phyloP scores from a whole-genome alignment of 2,113 vertebrate genomes.

The Gadus chalcogrammus region DNA sequence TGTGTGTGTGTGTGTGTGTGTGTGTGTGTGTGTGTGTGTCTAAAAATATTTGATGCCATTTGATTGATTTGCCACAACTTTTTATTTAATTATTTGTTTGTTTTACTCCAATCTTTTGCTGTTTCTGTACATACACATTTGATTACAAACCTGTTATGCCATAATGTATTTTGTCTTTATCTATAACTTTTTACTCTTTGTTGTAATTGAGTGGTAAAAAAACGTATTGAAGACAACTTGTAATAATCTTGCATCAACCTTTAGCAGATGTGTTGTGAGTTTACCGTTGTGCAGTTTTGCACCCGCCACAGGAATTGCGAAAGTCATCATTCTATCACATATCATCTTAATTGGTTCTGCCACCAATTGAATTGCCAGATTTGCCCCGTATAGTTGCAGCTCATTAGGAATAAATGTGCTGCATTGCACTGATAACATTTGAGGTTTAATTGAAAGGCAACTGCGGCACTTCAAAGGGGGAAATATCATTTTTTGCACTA shows the following conservation, averaged over 20 bases:
- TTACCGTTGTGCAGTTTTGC: constrained; percentile 14
- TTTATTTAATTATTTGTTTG: too few relatives aligned
- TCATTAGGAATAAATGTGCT: constrained; percentile 40
- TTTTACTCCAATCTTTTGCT: too few relatives aligned
- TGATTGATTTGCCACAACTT: too few relatives aligned
- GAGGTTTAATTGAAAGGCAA: constrained; percentile 44
- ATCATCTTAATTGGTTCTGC: constrained; percentile 29
- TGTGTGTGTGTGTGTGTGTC: too few relatives aligned
- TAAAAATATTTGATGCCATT: too few relatives aligned
- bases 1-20: too few relatives aligned
- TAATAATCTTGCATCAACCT: neutral
- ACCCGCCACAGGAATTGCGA: constrained; percentile 19
- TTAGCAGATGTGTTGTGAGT: constrained; percentile 1
- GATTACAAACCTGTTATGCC: too few relatives aligned
- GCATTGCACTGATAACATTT: constrained; percentile 45
- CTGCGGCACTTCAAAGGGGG: constrained; percentile 29
- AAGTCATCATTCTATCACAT: constrained; percentile 25
- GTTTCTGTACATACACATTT: too few relatives aligned
- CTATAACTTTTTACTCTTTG: too few relatives aligned
- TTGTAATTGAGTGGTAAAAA: too few relatives aligned
- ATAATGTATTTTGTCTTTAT: too few relatives aligned
- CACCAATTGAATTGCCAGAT: constrained; percentile 30
- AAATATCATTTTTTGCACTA: constrained; percentile 15
- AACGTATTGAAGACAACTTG: neutral
- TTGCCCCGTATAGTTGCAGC: constrained; percentile 24